Percentiles rank a stretch among this genome's conserved stretches.
Conservation (phyloP, 2,113 vertebrate genomes). For the Centrocercus urophasianus region DNA sequence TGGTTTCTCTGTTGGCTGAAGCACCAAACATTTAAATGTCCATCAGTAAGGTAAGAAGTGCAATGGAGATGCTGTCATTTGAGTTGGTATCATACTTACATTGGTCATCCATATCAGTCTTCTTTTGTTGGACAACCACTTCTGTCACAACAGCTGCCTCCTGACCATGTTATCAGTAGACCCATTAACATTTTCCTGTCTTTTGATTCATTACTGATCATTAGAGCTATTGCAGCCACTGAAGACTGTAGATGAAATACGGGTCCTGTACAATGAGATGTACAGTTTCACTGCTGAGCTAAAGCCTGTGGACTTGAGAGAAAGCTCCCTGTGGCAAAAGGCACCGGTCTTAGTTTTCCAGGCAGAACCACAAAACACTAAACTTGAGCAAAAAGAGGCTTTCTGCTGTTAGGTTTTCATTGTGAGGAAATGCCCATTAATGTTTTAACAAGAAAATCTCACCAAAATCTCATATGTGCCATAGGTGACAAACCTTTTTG, state of each 20-base stretch:
- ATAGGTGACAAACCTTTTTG: neutral
- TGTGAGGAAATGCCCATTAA: accelerated
- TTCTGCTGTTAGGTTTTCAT: neutral
- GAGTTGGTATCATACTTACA: neutral
- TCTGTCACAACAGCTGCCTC: neutral
- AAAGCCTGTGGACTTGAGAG: neutral
- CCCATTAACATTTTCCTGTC: neutral
- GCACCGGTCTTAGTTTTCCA: neutral
- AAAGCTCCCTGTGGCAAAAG: neutral
- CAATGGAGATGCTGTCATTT: neutral
- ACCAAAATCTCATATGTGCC: accelerated
- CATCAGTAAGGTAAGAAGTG: neutral
- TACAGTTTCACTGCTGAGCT: neutral
- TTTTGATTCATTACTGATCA: neutral
- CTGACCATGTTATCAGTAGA: neutral
- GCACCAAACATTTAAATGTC: neutral
- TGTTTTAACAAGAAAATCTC: neutral
- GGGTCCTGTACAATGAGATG: neutral
- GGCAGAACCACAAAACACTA: accelerated
- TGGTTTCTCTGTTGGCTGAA: neutral
- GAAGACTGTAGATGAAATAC: neutral
- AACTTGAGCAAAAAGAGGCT: neutral
- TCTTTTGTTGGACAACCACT: neutral
- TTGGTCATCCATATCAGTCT: neutral
- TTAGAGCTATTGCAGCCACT: neutral